phyloP scores from a whole-genome alignment of 2,888 invertebrate genomes.

The Smittia sp. region DNA sequence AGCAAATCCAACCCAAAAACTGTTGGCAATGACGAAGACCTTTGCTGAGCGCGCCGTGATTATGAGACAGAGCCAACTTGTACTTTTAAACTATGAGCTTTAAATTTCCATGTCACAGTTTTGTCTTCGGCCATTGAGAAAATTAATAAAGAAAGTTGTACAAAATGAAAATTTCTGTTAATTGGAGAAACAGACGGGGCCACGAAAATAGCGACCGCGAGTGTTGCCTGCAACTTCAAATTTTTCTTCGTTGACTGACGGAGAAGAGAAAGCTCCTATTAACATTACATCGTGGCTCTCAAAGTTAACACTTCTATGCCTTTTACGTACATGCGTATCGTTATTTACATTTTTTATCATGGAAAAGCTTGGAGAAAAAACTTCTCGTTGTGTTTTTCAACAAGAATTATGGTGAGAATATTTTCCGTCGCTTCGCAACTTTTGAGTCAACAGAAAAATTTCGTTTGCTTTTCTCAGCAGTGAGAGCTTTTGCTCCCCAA shows the following conservation, averaged over 20 bases:
- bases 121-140: background rate
- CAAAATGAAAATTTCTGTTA: too few relatives aligned
- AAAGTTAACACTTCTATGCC: background rate
- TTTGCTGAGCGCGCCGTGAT: too few relatives aligned
- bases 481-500: background rate
- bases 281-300: background rate
- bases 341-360: constrained; percentile 21
- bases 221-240: background rate
- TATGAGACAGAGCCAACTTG: background rate
- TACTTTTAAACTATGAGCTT: background rate
- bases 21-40: too few relatives aligned
- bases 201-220: background rate
- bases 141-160: background rate
- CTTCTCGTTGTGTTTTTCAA: background rate
- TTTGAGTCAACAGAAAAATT: background rate
- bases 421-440: background rate
- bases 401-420: background rate
- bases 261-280: background rate
- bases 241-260: too few relatives aligned
- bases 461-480: background rate
- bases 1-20: too few relatives aligned
- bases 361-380: background rate
- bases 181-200: background rate
- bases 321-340: constrained; percentile 23
- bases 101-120: constrained; percentile 8